A percentile compares a stretch with the other conserved stretches of the same genome.
Evolutionary conservation across 92 coral and sea anemone species (phyloP).

Genomic region (Zoanthus gigantus): DNA sequence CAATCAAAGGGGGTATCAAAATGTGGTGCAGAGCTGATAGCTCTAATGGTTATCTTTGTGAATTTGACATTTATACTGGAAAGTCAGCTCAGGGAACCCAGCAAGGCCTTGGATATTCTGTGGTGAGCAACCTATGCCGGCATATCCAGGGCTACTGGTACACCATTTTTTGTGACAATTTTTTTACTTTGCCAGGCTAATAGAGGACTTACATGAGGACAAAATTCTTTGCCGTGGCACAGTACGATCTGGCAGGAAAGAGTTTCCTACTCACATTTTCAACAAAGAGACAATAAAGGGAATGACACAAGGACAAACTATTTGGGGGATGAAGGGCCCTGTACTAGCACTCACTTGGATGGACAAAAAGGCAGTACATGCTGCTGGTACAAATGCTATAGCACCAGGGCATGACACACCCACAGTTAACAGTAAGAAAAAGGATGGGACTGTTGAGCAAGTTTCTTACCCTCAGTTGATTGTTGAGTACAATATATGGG

Average conservation of each 20-base stretch:
- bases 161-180: neutral
- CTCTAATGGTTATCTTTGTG: conserved; percentile 31
- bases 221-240: neutral
- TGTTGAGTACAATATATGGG: conserved; percentile 54
- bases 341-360: conserved; percentile 53
- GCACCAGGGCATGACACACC: conserved; percentile 16
- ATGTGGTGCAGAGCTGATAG: conserved; percentile 58
- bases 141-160: conserved; percentile 52
- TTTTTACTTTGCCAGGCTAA: too few relatives aligned
- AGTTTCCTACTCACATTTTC: conserved; percentile 27
- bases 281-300: conserved; percentile 27
- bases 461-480: neutral
- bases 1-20: conserved; percentile 44
- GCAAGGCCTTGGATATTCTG: conserved; percentile 40
- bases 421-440: conserved; percentile 41
- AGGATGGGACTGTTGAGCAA: conserved; percentile 50
- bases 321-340: conserved; percentile 50
- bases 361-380: conserved; percentile 44
- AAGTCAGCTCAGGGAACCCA: conserved; percentile 5
- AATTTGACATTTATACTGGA: conserved; percentile 53
- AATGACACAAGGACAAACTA: neutral
- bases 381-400: conserved; percentile 13
- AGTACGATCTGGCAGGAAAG: conserved; percentile 15
- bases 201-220: too few relatives aligned
- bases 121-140: conserved; percentile 48